phyloP scores from a whole-genome alignment of 2,888 invertebrate species.

The Xanthia togata region DNA sequence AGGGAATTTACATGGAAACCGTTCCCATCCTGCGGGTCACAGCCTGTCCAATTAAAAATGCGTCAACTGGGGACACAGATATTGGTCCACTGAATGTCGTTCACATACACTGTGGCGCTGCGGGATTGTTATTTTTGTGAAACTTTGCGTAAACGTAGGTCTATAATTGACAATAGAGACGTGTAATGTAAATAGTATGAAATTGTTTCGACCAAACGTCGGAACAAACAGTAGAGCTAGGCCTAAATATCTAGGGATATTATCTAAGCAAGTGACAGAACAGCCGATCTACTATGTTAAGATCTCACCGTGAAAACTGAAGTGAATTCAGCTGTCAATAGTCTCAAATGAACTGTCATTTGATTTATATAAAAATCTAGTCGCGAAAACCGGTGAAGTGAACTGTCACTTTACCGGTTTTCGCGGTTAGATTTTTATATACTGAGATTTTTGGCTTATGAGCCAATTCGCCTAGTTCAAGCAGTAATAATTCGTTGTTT shows the following conservation, averaged over 20 bases:
- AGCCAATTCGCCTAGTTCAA: too few relatives aligned
- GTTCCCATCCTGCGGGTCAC: neutral
- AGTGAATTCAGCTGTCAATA: too few relatives aligned
- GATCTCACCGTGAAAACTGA: too few relatives aligned
- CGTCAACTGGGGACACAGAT: conserved; percentile 8
- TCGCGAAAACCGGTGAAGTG: too few relatives aligned
- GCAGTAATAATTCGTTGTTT: too few relatives aligned
- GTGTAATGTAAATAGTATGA: neutral
- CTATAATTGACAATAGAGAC: neutral
- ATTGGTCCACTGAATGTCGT: neutral
- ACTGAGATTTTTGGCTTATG: too few relatives aligned
- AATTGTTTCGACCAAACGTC: neutral
- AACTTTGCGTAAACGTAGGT: conserved; percentile 6
- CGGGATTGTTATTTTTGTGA: conserved; percentile 26
- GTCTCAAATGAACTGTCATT: too few relatives aligned
- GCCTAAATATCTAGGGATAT: neutral
- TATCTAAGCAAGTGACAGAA: neutral
- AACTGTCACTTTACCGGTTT: too few relatives aligned
- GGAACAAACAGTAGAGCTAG: neutral
- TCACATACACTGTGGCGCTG: conserved; percentile 5
- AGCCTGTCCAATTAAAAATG: conserved; percentile 32
- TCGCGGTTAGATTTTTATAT: too few relatives aligned
- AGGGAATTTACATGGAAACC: neutral
- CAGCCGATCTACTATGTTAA: too few relatives aligned
- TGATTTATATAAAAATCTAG: too few relatives aligned